Conservation (phyloP, 2,888 invertebrate species). For the Pseudococcus jackbeardsleyi region DNA sequence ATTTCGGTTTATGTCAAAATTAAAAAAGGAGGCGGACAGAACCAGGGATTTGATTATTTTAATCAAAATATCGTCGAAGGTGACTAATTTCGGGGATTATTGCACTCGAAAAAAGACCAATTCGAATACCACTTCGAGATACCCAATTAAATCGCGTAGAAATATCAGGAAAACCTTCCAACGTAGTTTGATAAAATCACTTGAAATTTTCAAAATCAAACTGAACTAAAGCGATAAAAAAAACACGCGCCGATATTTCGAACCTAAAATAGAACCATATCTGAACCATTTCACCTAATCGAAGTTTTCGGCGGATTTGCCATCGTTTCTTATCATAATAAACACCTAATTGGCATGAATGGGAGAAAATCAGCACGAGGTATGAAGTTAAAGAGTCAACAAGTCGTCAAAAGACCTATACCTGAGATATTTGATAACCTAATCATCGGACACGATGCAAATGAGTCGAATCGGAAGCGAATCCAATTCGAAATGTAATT, state of each 20-base stretch:
- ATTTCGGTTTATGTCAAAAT: too few species aligned
- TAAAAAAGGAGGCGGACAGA: too few species aligned
- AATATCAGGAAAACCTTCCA: not conserved
- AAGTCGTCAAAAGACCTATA: too few species aligned
- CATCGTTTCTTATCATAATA: not conserved
- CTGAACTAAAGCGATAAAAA: not conserved
- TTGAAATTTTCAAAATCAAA: not conserved
- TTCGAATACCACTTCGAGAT: not conserved
- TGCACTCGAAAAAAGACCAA: not conserved
- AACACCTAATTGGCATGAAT: not conserved
- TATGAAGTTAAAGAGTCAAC: too few species aligned
- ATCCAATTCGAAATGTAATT: not conserved
- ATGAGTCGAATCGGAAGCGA: not conserved
- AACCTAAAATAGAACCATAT: not conserved
- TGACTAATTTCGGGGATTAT: not conserved
- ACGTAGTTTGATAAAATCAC: not conserved
- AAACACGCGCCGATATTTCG: not conserved
- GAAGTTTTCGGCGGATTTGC: not conserved
- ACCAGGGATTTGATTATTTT: too few species aligned
- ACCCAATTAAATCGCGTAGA: not conserved
- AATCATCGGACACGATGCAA: not conserved
- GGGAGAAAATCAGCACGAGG: not conserved
- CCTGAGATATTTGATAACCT: not conserved
- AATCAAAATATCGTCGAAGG: too few species aligned
- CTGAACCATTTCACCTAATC: not conserved